phyloP scores from a whole-genome alignment of 1,140 invertebrate species.

The Prorops nasuta region DNA sequence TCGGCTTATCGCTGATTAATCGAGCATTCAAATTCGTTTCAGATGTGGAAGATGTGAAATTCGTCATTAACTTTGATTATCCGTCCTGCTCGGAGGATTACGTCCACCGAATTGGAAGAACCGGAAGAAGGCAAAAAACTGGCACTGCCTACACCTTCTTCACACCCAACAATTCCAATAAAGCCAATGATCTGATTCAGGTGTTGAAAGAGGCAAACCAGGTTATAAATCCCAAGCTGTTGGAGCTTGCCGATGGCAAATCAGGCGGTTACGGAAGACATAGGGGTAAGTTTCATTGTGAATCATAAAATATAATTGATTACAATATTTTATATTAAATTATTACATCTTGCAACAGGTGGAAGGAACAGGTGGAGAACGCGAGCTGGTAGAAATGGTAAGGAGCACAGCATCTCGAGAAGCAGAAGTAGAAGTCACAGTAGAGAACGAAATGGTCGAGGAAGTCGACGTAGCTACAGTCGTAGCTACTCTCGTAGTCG shows the following conservation, averaged over 20 bases:
- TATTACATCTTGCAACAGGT: slow-evolving; percentile 25
- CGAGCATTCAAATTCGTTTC: slow-evolving; percentile 51
- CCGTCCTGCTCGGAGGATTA: slow-evolving; percentile 99
- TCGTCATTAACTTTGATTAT: slow-evolving; percentile 99
- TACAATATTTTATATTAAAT: neutral
- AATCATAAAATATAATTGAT: too few relatives aligned
- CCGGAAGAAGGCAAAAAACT: slow-evolving; percentile 89
- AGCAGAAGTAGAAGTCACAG: slow-evolving; percentile 51
- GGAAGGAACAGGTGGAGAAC: slow-evolving; percentile 51
- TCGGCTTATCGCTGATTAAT: neutral
- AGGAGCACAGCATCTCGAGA: slow-evolving; percentile 47
- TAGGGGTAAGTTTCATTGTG: slow-evolving; percentile 39
- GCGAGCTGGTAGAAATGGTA: slow-evolving; percentile 38
- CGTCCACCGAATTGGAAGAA: slow-evolving; percentile 98
- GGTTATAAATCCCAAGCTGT: slow-evolving; percentile 74
- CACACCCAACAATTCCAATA: slow-evolving; percentile 87
- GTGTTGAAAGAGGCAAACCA: slow-evolving; percentile 95
- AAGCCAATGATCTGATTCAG: slow-evolving; percentile 88
- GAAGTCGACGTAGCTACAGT: slow-evolving; percentile 46
- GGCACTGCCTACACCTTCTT: slow-evolving; percentile 99
- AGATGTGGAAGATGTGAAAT: slow-evolving; percentile 99
- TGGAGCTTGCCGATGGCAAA: slow-evolving; percentile 62
- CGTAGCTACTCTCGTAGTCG: slow-evolving; percentile 53
- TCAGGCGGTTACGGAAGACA: slow-evolving; percentile 44
- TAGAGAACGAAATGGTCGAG: slow-evolving; percentile 49